Base-by-base conservation (phyloP, 2,113 vertebrate genomes). In the Channa maculata region DNA sequence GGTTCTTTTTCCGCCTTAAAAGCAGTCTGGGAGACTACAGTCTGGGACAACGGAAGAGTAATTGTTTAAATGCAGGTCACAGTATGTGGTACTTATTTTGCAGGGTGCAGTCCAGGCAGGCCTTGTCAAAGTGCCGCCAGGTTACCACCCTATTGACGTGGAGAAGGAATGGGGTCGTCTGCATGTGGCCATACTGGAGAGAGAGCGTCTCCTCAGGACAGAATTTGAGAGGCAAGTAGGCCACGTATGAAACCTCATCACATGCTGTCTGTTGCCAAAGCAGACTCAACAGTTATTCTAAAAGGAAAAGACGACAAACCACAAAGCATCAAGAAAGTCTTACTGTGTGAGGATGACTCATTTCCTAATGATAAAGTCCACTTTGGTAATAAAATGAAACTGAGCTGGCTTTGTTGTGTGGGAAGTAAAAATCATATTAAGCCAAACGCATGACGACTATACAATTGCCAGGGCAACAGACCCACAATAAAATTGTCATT, bases 91-190 rank as follows among this genome's bases (percentile, higher is more conserved):
- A 71, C 3, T 33, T 33, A 13, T 37, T 46, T 10, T 6, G 0
- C 83, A 98, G 97, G 93, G 91, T 0, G 95, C 96, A 0, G 95
- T 97, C 45, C 96, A 97, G 85, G 86, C 94, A 0, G 96, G 97
- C 1, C 96, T 96, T 44, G 85, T 99, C 57, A 97, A 98, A 86
- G 92, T 97, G 43, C 95, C 97, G 0, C 94, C 96, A 0, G 94
- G 95, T 10, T 96, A 94, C 89, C 96, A 98, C 80, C 97, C 97
- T 0, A 85, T 99, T n/a, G 97, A 98, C 1, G 96, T 97, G 89
- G 97, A 99, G 93, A 98, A 99, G 87, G 97, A 98, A 49, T 98
- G 97, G 97, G 97, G 97, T 2, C 94, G 92, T n/a, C 93, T 98
- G 59, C 97, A 98, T 2, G 94, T 96, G 2, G 95, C 96, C 57